Base-by-base conservation (phyloP, 2,888 invertebrate species). In the Drepana falcataria region DNA sequence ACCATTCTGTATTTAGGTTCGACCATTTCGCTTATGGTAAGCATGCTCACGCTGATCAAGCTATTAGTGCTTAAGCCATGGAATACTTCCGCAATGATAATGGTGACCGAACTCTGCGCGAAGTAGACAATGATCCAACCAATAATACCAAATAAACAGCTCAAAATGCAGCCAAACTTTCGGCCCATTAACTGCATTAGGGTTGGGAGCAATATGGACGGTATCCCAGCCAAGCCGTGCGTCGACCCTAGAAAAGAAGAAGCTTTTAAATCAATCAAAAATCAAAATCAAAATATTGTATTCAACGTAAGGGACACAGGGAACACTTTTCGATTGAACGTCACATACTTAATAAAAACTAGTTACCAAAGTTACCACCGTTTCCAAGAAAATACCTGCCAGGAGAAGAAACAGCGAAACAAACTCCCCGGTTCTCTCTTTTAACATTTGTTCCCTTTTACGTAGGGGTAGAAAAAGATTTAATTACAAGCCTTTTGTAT, bases 1-100 rank as follows among this genome's bases (percentile, higher is more conserved):
- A 52, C n/a, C 9, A 52, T 47, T 35, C 47, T 52, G 47, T 35
- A 35, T n/a, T 52, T 52, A 3, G 52, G 52, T n/a, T 47, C 52
- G 2, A 52, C 35, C 52, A 52, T 52, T 52, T 52, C 52, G 21
- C 47, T 52, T 5, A 47, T 52, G n/a, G n/a, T n/a, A n/a, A 52
- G 52, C 47, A 44, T 35, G 35, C 52, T 52, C 35, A 47, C 52
- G 1, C 47, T 35, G 9, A 52, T 2, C 9, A 52, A 35, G 33
- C 52, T 47, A n/a, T 52, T 34, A n/a, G 44, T 35, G 33, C 47
- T 35, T 4, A 52, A 35, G 2, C 52, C 52, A 3, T 52, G 52
- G 35, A 52, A 52, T 3, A 35, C 47, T 47, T 52, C 52, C n/a
- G 44, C 34, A 34, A 35, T 47, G 47, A 52, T 44, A n/a, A 52